phyloP scores from a whole-genome alignment of 1,140 invertebrate genomes.

The Polypedilum vanderplanki region DNA sequence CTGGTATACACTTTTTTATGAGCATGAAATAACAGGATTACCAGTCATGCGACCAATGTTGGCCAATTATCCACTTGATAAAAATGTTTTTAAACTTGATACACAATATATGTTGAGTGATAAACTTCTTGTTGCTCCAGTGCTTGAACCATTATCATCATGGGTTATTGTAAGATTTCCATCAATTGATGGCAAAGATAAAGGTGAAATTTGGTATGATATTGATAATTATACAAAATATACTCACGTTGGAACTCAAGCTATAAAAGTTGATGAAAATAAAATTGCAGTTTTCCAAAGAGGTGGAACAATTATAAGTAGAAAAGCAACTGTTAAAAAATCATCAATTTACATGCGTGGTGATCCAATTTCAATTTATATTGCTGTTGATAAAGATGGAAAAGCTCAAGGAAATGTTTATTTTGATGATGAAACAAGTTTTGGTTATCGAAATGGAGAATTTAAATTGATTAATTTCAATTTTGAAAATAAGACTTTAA shows the following conservation, averaged over 20 bases:
- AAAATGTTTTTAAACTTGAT: slow-evolving; percentile 71
- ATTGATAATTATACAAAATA: slow-evolving; percentile 62
- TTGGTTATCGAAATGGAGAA: slow-evolving; percentile 73
- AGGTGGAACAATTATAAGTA: slow-evolving; percentile 87
- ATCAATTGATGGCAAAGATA: slow-evolving; percentile 50
- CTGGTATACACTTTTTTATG: slow-evolving; percentile 95
- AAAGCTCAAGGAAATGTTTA: slow-evolving; percentile 77
- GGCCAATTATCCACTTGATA: slow-evolving; percentile 81
- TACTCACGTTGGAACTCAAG: slow-evolving; percentile 50
- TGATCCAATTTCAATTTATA: slow-evolving; percentile 87
- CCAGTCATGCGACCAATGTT: slow-evolving; percentile 90
- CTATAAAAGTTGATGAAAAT: slow-evolving; percentile 60
- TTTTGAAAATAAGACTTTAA: slow-evolving; percentile 61
- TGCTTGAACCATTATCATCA: slow-evolving; percentile 68
- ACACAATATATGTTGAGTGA: slow-evolving; percentile 75
- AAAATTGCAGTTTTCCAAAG: slow-evolving; percentile 89
- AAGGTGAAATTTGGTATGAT: slow-evolving; percentile 80
- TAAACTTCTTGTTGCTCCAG: slow-evolving; percentile 77
- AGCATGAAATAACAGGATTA: slow-evolving; percentile 69
- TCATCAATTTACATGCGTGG: slow-evolving; percentile 75
- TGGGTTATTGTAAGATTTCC: slow-evolving; percentile 87
- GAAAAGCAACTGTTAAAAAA: slow-evolving; percentile 83
- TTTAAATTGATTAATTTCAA: slow-evolving; percentile 66
- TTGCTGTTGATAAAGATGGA: slow-evolving; percentile 67
- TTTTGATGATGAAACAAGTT: slow-evolving; percentile 87